phyloP scores from a whole-genome alignment of 2,888 invertebrate species.

The Diadegma fenestrale region DNA sequence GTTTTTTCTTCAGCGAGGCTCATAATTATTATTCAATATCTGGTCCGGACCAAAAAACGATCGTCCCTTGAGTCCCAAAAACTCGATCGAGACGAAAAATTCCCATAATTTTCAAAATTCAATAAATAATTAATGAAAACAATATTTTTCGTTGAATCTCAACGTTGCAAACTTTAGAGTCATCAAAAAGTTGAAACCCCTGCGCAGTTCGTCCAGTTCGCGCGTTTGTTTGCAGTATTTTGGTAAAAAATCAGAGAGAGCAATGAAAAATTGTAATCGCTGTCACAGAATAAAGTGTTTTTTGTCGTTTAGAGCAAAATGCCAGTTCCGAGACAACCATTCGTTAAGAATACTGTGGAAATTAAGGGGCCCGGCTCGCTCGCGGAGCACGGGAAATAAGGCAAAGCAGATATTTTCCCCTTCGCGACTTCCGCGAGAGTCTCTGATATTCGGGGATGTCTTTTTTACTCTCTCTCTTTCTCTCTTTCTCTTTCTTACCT shows the following conservation, averaged over 20 bases:
- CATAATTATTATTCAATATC: too few species aligned
- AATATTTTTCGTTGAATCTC: too few species aligned
- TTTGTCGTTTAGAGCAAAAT: slow-evolving; percentile 7
- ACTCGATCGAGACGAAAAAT: too few species aligned
- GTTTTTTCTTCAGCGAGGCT: too few species aligned
- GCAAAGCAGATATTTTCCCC: slow-evolving; percentile 59
- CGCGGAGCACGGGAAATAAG: slow-evolving; percentile 61
- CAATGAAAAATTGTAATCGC: slow-evolving; percentile 30
- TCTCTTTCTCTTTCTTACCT: slow-evolving; percentile 29
- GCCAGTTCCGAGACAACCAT: slow-evolving; percentile 73
- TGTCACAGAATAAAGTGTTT: slow-evolving; percentile 21
- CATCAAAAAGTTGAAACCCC: too few species aligned
- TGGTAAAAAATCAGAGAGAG: neutral
- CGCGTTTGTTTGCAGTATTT: neutral
- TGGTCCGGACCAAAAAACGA: too few species aligned
- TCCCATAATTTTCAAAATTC: too few species aligned
- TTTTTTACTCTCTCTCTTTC: slow-evolving; percentile 9
- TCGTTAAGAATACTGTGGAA: slow-evolving; percentile 78
- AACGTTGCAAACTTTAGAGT: too few species aligned
- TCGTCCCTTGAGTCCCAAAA: too few species aligned
- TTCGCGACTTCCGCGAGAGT: slow-evolving; percentile 28
- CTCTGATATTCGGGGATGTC: slow-evolving; percentile 15
- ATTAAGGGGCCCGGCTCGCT: slow-evolving; percentile 72
- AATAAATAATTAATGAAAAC: too few species aligned
- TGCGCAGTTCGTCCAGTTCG: neutral